Evolutionary conservation across 2,888 invertebrate genomes (phyloP).

Genomic region (Drosophila incognita): DNA sequence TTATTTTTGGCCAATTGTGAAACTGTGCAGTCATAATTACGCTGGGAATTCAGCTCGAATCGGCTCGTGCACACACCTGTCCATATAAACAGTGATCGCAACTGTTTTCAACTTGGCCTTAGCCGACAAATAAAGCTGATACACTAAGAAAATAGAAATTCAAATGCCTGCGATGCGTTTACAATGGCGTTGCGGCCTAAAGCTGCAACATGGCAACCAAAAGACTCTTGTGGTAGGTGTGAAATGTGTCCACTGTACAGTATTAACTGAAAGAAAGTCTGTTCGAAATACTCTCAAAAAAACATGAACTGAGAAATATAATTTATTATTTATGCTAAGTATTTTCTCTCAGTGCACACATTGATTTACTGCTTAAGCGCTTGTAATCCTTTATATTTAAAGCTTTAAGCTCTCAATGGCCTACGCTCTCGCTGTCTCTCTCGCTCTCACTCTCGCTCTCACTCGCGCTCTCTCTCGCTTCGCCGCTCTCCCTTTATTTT

Average conservation of each 20-base stretch:
- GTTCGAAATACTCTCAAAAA: background rate
- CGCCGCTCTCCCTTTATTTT: conserved; percentile 8
- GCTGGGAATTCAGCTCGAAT: conserved; percentile 1
- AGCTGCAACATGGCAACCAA: conserved; percentile 62
- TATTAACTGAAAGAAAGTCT: background rate
- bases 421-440: conserved; percentile 31
- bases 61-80: conserved; percentile 14
- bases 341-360: conserved; percentile 22
- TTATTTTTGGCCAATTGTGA: conserved; percentile 44
- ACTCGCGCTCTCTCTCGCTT: conserved; percentile 8
- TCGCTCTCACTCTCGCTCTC: conserved; percentile 18
- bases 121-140: background rate
- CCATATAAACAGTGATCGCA: background rate
- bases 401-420: conserved; percentile 62
- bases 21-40: conserved; percentile 43
- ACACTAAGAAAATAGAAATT: background rate
- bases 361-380: conserved; percentile 69
- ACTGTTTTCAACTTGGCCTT: background rate
- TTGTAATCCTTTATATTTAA: conserved; percentile 63
- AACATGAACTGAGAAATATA: background rate
- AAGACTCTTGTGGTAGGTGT: conserved; percentile 59
- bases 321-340: no score
- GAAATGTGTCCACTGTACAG: background rate
- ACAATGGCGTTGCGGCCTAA: conserved; percentile 74
- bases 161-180: conserved; percentile 81